A percentile compares a stretch with the other conserved stretches of the same genome.
Conservation (phyloP, 2,888 invertebrate species). For the Dolichopus griseipennis region DNA sequence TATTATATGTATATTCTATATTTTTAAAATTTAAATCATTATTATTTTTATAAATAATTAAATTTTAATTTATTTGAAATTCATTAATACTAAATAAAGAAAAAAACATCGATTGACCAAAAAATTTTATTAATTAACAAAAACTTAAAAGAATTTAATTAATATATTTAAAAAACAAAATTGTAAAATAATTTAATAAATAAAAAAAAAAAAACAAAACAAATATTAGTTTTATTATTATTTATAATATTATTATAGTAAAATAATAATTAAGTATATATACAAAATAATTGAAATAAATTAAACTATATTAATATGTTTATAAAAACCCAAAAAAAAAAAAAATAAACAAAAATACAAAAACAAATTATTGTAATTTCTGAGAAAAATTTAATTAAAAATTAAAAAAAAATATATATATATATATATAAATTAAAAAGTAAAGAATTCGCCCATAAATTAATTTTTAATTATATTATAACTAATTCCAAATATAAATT, state of each 20-base stretch:
- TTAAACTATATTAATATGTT: background rate
- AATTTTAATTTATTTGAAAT: background rate
- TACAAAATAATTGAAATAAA: conserved; percentile 15
- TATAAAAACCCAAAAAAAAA: conserved; percentile 13
- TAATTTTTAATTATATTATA: background rate
- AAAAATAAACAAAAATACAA: background rate
- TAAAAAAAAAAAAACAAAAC: conserved; percentile 12
- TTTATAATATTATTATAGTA: conserved; percentile 9
- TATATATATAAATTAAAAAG: background rate
- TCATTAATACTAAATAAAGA: conserved; percentile 16
- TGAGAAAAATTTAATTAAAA: background rate
- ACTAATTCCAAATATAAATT: background rate
- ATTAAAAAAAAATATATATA: background rate
- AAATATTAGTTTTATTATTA: conserved; percentile 9
- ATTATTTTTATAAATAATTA: background rate
- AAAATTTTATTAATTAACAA: conserved; percentile 5
- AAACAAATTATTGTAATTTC: background rate
- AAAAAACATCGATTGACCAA: conserved; percentile 9
- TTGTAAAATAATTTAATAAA: background rate
- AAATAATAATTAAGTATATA: conserved; percentile 15
- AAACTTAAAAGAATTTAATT: background rate
- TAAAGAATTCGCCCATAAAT: conserved; percentile 1
- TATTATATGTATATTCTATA: background rate
- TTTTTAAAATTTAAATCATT: background rate
- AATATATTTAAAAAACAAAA: conserved; percentile 8